Percentiles rank a stretch among this genome's conserved stretches.
Evolutionary conservation across 2,888 invertebrate species (phyloP).

Genomic region (Blera fallax): DNA sequence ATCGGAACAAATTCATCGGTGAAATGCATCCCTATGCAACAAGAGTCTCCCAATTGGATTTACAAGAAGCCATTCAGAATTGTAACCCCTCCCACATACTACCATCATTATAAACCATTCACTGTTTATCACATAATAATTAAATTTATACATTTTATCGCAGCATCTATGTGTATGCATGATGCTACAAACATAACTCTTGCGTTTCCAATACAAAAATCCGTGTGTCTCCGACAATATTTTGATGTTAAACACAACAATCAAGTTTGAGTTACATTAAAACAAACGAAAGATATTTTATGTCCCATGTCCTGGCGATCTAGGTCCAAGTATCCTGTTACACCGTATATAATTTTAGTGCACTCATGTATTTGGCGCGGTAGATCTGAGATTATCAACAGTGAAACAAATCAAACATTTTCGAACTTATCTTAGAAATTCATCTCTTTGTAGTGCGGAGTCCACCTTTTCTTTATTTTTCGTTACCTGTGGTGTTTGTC

Average conservation of each 20-base stretch:
- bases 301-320: constrained; percentile 32
- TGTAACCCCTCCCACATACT: too few species aligned
- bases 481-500: constrained; percentile 61
- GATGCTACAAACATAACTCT: background rate
- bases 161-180: constrained; percentile 4
- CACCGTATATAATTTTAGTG: constrained; percentile 57
- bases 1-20: too few species aligned
- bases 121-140: constrained; percentile 11
- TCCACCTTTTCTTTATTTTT: constrained; percentile 34
- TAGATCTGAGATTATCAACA: constrained; percentile 58
- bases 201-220: background rate
- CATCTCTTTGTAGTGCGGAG: constrained; percentile 63
- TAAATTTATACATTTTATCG: constrained; percentile 21
- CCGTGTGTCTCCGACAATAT: background rate
- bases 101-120: background rate
- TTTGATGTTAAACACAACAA: constrained; percentile 7
- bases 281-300: constrained; percentile 43
- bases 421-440: constrained; percentile 58
- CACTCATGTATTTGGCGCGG: constrained; percentile 53
- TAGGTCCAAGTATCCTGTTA: constrained; percentile 50
- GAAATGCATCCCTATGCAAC: too few species aligned
- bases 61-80: too few species aligned
- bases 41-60: too few species aligned
- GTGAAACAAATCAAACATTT: constrained; percentile 67
- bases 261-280: constrained; percentile 20